Percentiles rank a stretch among this genome's conserved stretches.
These are phyloP conservation scores for Drosophila jambulina DNA, from an alignment of 1,140 invertebrate genomes.

Conservation along the genomic window DNA sequence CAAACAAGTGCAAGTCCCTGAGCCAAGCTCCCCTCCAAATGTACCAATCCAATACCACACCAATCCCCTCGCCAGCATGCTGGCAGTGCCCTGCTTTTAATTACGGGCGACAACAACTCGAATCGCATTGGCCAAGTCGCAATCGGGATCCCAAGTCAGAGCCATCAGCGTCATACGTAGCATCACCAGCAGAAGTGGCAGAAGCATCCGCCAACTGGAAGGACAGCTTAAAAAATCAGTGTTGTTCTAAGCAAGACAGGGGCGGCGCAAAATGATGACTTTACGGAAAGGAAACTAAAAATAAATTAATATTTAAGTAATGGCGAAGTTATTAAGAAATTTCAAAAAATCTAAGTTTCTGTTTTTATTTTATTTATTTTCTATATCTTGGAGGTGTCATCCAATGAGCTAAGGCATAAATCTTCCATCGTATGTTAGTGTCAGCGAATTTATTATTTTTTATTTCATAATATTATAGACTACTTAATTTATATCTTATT, in stretches of 20 bases:
- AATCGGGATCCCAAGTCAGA: conserved; percentile 26
- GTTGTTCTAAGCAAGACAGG: conserved; percentile 25
- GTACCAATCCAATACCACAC: background rate
- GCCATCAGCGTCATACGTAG: conserved; percentile 74
- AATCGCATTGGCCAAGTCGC: conserved; percentile 44
- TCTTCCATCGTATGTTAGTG: too few species aligned
- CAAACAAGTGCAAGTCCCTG: conserved; percentile 65
- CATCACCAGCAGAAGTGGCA: conserved; percentile 64
- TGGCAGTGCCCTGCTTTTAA: conserved; percentile 73
- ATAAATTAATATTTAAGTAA: background rate
- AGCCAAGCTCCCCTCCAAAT: background rate
- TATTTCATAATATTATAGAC: too few species aligned
- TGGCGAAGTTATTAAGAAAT: background rate
- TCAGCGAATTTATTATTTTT: too few species aligned
- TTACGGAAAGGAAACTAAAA: too few species aligned
- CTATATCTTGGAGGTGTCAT: too few species aligned
- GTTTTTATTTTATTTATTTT: too few species aligned
- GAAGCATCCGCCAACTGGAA: conserved; percentile 15
- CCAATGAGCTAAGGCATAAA: too few species aligned
- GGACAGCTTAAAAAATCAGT: conserved; percentile 25
- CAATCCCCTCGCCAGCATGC: conserved; percentile 23
- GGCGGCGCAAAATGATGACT: background rate
- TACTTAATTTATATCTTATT: too few species aligned
- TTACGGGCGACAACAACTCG: conserved; percentile 74
- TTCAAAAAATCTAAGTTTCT: too few species aligned